These are phyloP conservation scores for Prionace glauca DNA, from an alignment of 2,797 vertebrate genomes.

Conservation along the genomic window DNA sequence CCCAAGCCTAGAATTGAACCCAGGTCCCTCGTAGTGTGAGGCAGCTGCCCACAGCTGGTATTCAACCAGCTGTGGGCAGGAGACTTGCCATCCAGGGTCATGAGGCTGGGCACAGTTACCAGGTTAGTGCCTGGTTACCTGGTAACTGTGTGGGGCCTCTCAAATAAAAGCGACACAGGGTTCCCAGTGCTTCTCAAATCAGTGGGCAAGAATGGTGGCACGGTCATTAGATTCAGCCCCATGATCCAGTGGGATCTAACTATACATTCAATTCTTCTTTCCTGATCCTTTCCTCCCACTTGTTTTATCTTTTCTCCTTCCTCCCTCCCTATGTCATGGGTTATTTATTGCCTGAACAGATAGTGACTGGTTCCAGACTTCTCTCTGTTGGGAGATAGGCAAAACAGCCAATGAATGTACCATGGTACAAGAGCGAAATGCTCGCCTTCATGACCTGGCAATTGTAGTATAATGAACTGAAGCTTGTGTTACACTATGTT, in stretches of 20 bases:
- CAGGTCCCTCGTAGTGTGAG: too few relatives aligned
- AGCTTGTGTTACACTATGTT: background rate
- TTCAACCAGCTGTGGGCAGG: too few relatives aligned
- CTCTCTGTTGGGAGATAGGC: background rate
- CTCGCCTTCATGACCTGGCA: background rate
- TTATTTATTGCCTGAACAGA: background rate
- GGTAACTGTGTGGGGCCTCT: background rate
- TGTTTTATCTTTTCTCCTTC: background rate
- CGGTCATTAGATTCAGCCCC: too few relatives aligned
- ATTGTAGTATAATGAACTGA: background rate
- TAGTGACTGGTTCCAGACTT: background rate
- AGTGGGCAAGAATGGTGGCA: background rate
- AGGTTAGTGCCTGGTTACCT: background rate
- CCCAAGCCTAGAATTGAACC: too few relatives aligned
- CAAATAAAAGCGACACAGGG: background rate
- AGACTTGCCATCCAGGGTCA: too few relatives aligned
- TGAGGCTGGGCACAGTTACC: background rate
- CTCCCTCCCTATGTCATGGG: background rate
- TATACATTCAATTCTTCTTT: background rate
- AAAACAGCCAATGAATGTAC: background rate
- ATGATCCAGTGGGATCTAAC: background rate
- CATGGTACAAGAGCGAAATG: background rate
- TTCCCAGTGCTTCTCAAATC: background rate
- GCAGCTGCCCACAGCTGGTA: too few relatives aligned
- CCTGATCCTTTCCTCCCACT: background rate